phyloP scores from a whole-genome alignment of 2,113 vertebrate species.

The Hippocampus comes region DNA sequence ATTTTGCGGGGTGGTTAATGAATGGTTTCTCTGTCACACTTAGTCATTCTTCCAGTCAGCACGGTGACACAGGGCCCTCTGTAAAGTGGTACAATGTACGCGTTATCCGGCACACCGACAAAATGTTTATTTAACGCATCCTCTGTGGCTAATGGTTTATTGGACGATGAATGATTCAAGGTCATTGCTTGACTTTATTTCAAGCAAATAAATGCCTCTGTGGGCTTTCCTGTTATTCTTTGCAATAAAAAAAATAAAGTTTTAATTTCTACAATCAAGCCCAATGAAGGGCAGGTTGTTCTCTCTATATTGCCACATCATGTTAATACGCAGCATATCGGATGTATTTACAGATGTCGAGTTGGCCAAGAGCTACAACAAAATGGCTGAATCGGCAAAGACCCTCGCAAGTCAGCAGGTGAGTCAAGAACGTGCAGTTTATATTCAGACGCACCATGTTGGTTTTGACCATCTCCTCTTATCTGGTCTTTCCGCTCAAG shows the following conservation, averaged over 20 bases:
- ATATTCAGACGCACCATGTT: not conserved
- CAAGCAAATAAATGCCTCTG: not conserved
- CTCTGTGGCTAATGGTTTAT: constrained; percentile 20
- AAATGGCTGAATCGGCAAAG: constrained; percentile 93
- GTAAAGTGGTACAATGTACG: constrained; percentile 13
- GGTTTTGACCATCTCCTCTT: not conserved
- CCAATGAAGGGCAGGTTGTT: not conserved
- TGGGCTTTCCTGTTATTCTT: not conserved
- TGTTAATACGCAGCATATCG: too few species aligned
- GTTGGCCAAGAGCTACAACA: constrained; percentile 87
- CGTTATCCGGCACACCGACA: constrained; percentile 27
- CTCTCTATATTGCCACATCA: not conserved
- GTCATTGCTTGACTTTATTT: constrained; percentile 3
- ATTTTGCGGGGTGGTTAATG: constrained; percentile 42
- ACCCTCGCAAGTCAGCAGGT: constrained; percentile 85
- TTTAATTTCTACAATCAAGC: not conserved
- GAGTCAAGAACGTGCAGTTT: constrained; percentile 20
- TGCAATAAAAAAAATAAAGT: not conserved
- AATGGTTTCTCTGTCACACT: constrained; percentile 40
- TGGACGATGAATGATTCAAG: constrained; percentile 1
- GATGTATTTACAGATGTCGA: constrained; percentile 80
- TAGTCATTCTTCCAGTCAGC: constrained; percentile 7
- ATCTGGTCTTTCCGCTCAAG: constrained; percentile 57
- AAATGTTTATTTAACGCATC: constrained; percentile 22
- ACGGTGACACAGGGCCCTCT: constrained; percentile 21